Evolutionary conservation across 1,140 invertebrate genomes (phyloP), one percentile per base, ranked within the genome.

Genomic region (Brachionus rotundiformis): DNA sequence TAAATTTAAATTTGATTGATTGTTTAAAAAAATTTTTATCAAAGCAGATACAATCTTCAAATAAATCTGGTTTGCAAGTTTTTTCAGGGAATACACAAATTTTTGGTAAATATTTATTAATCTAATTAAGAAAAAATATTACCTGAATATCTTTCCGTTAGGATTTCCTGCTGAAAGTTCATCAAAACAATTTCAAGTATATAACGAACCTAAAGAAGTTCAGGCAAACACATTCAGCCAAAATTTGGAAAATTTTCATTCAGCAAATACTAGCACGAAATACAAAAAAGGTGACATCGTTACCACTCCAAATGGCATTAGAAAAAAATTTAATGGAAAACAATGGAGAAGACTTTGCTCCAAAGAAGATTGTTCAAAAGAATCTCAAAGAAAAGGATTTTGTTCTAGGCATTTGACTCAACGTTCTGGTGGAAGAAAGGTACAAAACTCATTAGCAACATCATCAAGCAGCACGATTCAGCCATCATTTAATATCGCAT

Each of bases 311-410:
- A 96, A 94, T 86, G 96, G 96, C 83, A 95, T 98, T 84, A 90
- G 95, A 3, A 98, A 98, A 89, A 98, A 98, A 89, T 99, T 96
- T 88, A 99, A 99, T 90, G 97, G 97, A 4, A 98, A 98, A 90
- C 97, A 98, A 87, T 98, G 96, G 97, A 91, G 96, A 83, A 90
- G 96, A 84, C 90, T 99, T 47, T 98, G 95, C 88, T 95, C 94
- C 82, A 94, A 94, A 87, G 93, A 95, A 86, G 93, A 93, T 79
- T 99, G 96, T 89, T 93, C 92, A n/a, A 98, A 98, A 90, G 96
- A 99, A 90, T 98, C 95, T 84, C 96, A 98, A 89, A 89, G 96
- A 41, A 90, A 95, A 82, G 96, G 96, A 6, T 98, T 92, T 88
- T 98, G 96, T 88, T 98, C 96, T 23, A 89, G 96, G 65, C 96